Evolutionary conservation across 2,113 vertebrate genomes (phyloP).

Genomic region (Festucalex cinctus): DNA sequence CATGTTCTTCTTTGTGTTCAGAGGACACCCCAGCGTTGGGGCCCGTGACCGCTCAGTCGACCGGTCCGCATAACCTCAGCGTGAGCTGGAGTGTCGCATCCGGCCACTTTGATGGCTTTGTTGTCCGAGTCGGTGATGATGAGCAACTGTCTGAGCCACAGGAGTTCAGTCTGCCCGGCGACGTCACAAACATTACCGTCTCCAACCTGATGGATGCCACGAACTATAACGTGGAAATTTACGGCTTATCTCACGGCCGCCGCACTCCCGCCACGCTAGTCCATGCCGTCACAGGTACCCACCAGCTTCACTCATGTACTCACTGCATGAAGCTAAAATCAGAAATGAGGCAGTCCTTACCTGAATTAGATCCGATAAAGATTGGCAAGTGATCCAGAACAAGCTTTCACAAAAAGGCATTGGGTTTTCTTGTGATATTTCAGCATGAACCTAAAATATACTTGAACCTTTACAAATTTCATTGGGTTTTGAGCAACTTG

Average conservation of each 20-base stretch:
- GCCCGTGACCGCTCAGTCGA: slow-evolving; percentile 57
- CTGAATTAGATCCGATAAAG: neutral
- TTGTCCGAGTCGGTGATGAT: slow-evolving; percentile 68
- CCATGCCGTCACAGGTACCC: slow-evolving; percentile 70
- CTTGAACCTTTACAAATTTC: no score
- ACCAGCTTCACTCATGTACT: slow-evolving; percentile 45
- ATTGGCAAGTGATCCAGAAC: neutral
- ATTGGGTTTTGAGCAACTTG: no score
- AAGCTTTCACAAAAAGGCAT: neutral
- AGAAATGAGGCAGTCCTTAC: no score
- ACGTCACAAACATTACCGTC: slow-evolving; percentile 53
- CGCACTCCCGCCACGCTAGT: slow-evolving; percentile 66
- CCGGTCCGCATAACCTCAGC: slow-evolving; percentile 68
- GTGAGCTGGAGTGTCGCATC: slow-evolving; percentile 71
- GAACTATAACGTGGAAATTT: slow-evolving; percentile 69
- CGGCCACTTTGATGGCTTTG: slow-evolving; percentile 73
- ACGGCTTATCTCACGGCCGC: slow-evolving; percentile 71
- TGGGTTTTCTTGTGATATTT: no score
- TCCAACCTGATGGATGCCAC: slow-evolving; percentile 71
- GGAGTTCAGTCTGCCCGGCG: slow-evolving; percentile 63
- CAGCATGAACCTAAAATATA: no score
- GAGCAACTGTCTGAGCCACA: slow-evolving; percentile 65
- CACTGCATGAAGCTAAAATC: neutral
- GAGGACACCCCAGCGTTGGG: slow-evolving; percentile 72
- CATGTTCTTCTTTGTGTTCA: slow-evolving; percentile 62